Conservation (phyloP, 2,797 vertebrate species). For the Sternarchorhynchus goeldii region DNA sequence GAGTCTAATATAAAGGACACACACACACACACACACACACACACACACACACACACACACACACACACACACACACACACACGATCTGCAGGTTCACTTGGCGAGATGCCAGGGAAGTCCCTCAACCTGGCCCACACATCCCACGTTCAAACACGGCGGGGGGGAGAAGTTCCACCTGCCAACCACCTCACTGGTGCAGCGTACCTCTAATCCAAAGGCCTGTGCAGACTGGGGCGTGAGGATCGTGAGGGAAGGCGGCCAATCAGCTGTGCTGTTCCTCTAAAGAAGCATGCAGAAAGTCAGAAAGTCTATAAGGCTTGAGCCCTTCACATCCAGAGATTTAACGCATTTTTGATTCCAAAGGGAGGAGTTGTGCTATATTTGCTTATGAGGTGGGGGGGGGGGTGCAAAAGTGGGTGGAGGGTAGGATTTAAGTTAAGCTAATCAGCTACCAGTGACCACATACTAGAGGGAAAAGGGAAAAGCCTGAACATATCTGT, state of each 20-base stretch:
- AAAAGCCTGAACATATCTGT: conserved; percentile 20
- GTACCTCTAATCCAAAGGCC: conserved; percentile 44
- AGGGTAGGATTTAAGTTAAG: conserved; percentile 43
- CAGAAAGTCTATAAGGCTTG: conserved; percentile 58
- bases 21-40: too few relatives aligned
- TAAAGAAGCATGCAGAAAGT: conserved; percentile 53
- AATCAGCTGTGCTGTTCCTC: conserved; percentile 21
- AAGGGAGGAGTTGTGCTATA: conserved; percentile 53
- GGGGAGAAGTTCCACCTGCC: not conserved
- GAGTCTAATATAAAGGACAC: not conserved
- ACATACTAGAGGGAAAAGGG: conserved; percentile 24
- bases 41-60: too few relatives aligned
- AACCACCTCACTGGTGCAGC: conserved; percentile 1
- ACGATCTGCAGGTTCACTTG: not conserved
- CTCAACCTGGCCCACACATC: not conserved
- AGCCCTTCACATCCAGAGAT: conserved; percentile 58
- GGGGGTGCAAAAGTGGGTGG: conserved; percentile 43
- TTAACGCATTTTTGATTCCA: conserved; percentile 59
- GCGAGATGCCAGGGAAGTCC: not conserved
- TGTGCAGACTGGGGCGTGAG: conserved; percentile 5
- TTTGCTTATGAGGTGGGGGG: conserved; percentile 51
- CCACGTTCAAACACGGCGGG: too few relatives aligned
- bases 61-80: too few relatives aligned
- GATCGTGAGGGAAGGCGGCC: not conserved
- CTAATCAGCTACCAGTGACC: conserved; percentile 52